Percentiles rank a stretch among this genome's conserved stretches.
These are phyloP conservation scores for Portevinia maculata DNA, from an alignment of 2,888 invertebrate genomes.

Conservation along the genomic window DNA sequence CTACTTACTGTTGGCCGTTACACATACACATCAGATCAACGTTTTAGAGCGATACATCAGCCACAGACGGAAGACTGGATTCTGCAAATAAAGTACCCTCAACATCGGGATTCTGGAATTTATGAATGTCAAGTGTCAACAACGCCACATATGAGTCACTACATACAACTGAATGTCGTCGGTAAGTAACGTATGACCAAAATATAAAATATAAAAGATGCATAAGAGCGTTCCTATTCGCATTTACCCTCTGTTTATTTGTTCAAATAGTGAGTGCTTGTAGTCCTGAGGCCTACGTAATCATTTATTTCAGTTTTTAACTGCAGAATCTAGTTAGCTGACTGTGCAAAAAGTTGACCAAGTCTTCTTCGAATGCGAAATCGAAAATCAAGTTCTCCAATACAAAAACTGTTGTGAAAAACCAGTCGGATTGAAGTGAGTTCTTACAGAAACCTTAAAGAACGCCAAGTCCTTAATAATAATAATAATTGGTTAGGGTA, in stretches of 20 bases:
- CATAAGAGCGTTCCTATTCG: neutral
- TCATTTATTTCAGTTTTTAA: too few relatives aligned
- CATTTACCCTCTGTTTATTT: neutral
- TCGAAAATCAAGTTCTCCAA: too few relatives aligned
- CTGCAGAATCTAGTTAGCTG: too few relatives aligned
- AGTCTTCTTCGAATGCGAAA: too few relatives aligned
- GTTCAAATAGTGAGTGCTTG: neutral
- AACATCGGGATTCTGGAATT: slow-evolving; percentile 92
- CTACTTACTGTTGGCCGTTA: slow-evolving; percentile 94
- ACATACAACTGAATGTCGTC: slow-evolving; percentile 94
- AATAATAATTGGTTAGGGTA: too few relatives aligned
- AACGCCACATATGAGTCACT: slow-evolving; percentile 96
- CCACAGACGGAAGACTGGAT: slow-evolving; percentile 96
- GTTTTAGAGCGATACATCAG: slow-evolving; percentile 93
- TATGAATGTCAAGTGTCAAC: slow-evolving; percentile 98
- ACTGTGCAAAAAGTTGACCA: too few relatives aligned
- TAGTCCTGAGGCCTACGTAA: too few relatives aligned
- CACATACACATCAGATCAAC: slow-evolving; percentile 95
- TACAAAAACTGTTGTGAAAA: too few relatives aligned
- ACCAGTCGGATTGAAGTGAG: too few relatives aligned
- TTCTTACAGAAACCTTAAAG: too few relatives aligned
- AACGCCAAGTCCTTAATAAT: too few relatives aligned
- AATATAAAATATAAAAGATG: neutral
- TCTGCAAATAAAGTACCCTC: slow-evolving; percentile 95
- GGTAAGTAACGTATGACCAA: slow-evolving; percentile 86